Evolutionary conservation across 2,888 invertebrate species (phyloP).

Genomic region (Phalera bucephala): DNA sequence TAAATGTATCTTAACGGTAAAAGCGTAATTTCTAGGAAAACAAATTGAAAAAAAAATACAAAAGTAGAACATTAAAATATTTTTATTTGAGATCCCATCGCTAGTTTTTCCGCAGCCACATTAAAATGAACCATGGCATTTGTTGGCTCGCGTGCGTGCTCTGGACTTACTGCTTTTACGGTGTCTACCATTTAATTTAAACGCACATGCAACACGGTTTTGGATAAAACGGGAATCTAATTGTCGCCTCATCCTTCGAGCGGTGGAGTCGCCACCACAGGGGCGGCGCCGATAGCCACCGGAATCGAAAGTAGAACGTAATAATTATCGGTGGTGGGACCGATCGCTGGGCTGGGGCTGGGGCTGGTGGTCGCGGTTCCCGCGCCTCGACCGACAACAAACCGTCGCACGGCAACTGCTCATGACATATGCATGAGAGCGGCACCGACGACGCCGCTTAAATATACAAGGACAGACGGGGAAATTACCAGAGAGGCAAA

Average conservation of each 20-base stretch:
- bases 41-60: slow-evolving; percentile 5
- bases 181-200: slow-evolving; percentile 72
- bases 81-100: slow-evolving; percentile 49
- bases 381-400: slow-evolving; percentile 78
- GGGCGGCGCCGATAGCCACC: slow-evolving; percentile 63
- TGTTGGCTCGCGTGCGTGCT: slow-evolving; percentile 66
- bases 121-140: slow-evolving; percentile 56
- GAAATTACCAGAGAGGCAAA: slow-evolving; percentile 76
- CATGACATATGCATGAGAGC: slow-evolving; percentile 82
- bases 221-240: slow-evolving; percentile 67
- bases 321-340: slow-evolving; percentile 72
- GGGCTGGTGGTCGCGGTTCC: slow-evolving; percentile 68
- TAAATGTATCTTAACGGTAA: slow-evolving; percentile 3
- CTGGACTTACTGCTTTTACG: slow-evolving; percentile 63
- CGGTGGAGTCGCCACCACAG: slow-evolving; percentile 35
- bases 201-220: slow-evolving; percentile 66
- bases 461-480: slow-evolving; percentile 77
- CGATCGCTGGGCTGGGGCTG: slow-evolving; percentile 35
- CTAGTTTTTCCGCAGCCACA: slow-evolving; percentile 39
- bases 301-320: slow-evolving; percentile 74
- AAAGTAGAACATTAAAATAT: slow-evolving; percentile 20
- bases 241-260: slow-evolving; percentile 73
- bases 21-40: background rate
- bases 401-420: slow-evolving; percentile 80
- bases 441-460: slow-evolving; percentile 65